These are phyloP conservation scores for Gadus macrocephalus DNA, from an alignment of 2,113 vertebrate genomes.

Conservation along the genomic window DNA sequence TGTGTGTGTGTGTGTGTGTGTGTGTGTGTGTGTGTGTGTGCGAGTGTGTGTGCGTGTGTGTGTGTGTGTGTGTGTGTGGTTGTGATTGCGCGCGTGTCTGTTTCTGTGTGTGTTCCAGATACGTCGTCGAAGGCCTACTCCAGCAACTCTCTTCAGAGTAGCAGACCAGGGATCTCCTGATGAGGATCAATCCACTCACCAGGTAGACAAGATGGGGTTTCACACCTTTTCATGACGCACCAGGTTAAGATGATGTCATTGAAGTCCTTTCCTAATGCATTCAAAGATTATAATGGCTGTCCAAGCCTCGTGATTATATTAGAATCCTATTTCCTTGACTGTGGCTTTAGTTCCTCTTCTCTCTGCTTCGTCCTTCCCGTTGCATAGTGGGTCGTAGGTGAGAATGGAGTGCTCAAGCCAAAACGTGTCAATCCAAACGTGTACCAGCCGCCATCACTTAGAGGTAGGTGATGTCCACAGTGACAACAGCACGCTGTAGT, in stretches of 20 bases:
- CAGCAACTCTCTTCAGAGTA: slow-evolving; percentile 87
- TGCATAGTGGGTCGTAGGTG: slow-evolving; percentile 84
- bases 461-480: slow-evolving; percentile 72
- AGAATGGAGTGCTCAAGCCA: slow-evolving; percentile 88
- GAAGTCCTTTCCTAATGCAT: no score
- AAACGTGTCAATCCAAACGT: slow-evolving; percentile 86
- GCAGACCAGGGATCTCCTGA: slow-evolving; percentile 90
- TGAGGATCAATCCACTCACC: slow-evolving; percentile 69
- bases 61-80: slow-evolving; percentile 1
- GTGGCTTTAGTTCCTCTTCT: background rate
- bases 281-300: no score
- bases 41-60: background rate
- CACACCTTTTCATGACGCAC: slow-evolving; percentile 19
- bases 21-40: slow-evolving; percentile 21
- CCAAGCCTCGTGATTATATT: background rate
- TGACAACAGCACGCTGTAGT: slow-evolving; percentile 6
- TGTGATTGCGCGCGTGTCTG: background rate
- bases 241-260: no score
- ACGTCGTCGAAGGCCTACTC: slow-evolving; percentile 87
- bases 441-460: slow-evolving; percentile 95
- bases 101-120: slow-evolving; percentile 71
- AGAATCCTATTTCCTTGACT: background rate
- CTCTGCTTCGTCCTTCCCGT: background rate
- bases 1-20: background rate
- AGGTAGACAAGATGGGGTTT: slow-evolving; percentile 64